Percentiles rank a stretch among this genome's conserved stretches.
Evolutionary conservation across 2,113 vertebrate genomes (phyloP).

Genomic region (Melanostigma gelatinosum): DNA sequence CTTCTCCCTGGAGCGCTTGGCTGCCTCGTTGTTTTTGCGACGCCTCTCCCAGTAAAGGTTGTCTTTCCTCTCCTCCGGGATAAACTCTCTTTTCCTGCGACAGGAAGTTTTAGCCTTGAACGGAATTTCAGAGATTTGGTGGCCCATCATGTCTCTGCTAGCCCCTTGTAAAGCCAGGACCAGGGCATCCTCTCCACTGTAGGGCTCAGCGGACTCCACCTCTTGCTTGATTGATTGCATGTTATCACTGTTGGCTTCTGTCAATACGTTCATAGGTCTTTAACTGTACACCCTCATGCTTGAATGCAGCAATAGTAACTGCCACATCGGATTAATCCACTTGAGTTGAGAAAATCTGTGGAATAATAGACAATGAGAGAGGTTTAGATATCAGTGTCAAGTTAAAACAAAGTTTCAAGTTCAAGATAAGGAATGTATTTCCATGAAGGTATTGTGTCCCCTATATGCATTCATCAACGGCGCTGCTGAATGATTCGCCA

Average conservation of each 20-base stretch:
- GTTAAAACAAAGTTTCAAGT: neutral
- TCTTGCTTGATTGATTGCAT: slow-evolving; percentile 97
- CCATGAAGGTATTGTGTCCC: neutral
- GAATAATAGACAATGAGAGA: slow-evolving; percentile 36
- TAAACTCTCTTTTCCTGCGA: slow-evolving; percentile 94
- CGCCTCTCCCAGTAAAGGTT: slow-evolving; percentile 95
- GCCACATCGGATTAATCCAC: slow-evolving; percentile 21
- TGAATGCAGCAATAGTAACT: slow-evolving; percentile 20
- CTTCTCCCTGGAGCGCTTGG: slow-evolving; percentile 96
- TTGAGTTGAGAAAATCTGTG: slow-evolving; percentile 58
- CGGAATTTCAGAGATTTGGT: slow-evolving; percentile 63
- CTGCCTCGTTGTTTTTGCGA: slow-evolving; percentile 96
- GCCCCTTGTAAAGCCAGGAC: slow-evolving; percentile 86
- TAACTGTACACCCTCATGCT: slow-evolving; percentile 54
- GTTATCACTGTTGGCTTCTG: slow-evolving; percentile 71
- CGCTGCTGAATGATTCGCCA: too few species aligned
- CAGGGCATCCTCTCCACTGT: slow-evolving; percentile 85
- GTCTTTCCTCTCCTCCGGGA: slow-evolving; percentile 97
- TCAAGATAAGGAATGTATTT: neutral
- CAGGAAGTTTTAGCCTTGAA: slow-evolving; percentile 86
- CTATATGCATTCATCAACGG: too few species aligned
- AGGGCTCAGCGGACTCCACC: slow-evolving; percentile 81
- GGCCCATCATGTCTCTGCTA: slow-evolving; percentile 67
- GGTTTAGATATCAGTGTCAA: neutral
- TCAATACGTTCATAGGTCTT: slow-evolving; percentile 50